phyloP scores from a whole-genome alignment of 1,140 invertebrate genomes.

The Chrysoperla carnea region DNA sequence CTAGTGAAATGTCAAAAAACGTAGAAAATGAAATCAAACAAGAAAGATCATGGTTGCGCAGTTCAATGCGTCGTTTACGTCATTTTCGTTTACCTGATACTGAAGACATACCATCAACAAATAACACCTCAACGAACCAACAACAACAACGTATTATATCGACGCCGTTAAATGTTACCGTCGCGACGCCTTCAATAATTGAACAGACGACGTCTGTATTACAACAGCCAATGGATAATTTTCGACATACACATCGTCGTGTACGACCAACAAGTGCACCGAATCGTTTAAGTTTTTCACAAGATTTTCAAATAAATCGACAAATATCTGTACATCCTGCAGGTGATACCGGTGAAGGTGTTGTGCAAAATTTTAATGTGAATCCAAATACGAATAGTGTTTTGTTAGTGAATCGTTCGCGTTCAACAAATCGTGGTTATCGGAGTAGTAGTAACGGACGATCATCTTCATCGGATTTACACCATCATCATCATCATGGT shows the following conservation, averaged over 20 bases:
- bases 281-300: background rate
- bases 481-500: slow-evolving; percentile 1
- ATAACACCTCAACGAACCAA: no score
- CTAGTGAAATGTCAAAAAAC: no score
- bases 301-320: background rate
- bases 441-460: background rate
- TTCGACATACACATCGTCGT: no score
- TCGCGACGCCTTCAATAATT: no score
- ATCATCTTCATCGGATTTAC: background rate
- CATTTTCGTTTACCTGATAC: slow-evolving; percentile 13
- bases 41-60: slow-evolving; percentile 15
- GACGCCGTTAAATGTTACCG: no score
- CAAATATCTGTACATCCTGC: background rate
- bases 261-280: background rate
- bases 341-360: background rate
- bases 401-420: background rate
- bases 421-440: background rate
- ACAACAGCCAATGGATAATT: no score
- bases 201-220: no score
- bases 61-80: slow-evolving; percentile 18
- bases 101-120: no score
- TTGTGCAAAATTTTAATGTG: background rate
- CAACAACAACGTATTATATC: no score
- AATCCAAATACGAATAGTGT: background rate
- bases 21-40: no score